A percentile compares a stretch with the other conserved stretches of the same genome.
Conservation (phyloP, 2,888 invertebrate genomes). For the Ophioninae sp. region DNA sequence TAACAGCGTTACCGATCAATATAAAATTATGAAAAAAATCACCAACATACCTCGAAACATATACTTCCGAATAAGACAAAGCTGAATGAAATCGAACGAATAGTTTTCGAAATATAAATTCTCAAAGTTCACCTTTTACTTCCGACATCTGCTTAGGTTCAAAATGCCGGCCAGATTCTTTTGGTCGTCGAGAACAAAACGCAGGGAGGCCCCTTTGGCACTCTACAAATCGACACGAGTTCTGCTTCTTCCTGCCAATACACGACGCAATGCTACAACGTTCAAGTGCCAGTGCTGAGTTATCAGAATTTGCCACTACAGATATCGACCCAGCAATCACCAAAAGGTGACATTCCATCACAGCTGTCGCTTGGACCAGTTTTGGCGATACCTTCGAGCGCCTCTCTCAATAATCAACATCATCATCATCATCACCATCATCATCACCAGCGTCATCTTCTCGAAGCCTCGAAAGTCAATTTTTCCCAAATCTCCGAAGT, state of each 20-base stretch:
- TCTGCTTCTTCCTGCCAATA: constrained; percentile 58
- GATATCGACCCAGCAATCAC: constrained; percentile 60
- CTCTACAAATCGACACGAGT: constrained; percentile 61
- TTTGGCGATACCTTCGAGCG: constrained; percentile 38
- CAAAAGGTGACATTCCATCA: constrained; percentile 56
- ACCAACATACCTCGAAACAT: too few relatives aligned
- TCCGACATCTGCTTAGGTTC: too few relatives aligned
- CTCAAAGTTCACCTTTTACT: too few relatives aligned
- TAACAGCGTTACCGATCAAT: too few relatives aligned
- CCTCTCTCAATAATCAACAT: constrained; percentile 25
- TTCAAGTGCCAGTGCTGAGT: constrained; percentile 70
- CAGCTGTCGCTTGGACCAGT: constrained; percentile 46
- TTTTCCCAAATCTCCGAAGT: constrained; percentile 33
- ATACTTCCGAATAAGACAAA: background rate
- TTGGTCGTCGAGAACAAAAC: constrained; percentile 67
- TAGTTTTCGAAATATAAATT: too few relatives aligned
- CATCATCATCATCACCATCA: constrained; percentile 16
- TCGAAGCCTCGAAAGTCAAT: constrained; percentile 4
- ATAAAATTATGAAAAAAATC: too few relatives aligned
- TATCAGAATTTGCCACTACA: constrained; percentile 69
- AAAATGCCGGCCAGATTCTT: constrained; percentile 64
- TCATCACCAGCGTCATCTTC: constrained; percentile 8
- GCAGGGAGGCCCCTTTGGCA: constrained; percentile 57
- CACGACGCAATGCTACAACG: constrained; percentile 67
- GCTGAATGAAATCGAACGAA: background rate